These are phyloP conservation scores for Oxyteleia sp. DNA, from an alignment of 2,888 invertebrate species.

Conservation along the genomic window DNA sequence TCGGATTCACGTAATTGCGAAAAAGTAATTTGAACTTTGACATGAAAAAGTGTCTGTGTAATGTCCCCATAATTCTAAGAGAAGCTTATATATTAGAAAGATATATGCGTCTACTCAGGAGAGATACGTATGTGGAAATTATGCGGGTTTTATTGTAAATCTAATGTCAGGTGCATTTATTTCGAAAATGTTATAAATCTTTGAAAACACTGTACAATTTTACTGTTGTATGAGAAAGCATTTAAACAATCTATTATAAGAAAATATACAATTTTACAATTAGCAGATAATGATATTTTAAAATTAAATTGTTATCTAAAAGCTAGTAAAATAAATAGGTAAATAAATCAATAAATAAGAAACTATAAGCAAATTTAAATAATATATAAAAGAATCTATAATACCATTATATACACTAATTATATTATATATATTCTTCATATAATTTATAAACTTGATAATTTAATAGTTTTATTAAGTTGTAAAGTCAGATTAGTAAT, in stretches of 20 bases:
- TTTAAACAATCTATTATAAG: not conserved
- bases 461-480: too few species aligned
- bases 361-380: too few species aligned
- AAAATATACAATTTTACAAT: not conserved
- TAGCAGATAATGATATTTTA: not conserved
- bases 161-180: not conserved
- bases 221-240: not conserved
- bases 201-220: not conserved
- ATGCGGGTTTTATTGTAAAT: conserved; percentile 5
- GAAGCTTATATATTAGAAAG: conserved; percentile 2
- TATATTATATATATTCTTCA: too few species aligned
- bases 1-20: not conserved
- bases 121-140: conserved; percentile 5
- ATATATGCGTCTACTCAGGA: conserved; percentile 1
- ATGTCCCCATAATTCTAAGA: conserved; percentile 1
- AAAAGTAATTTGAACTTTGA: not conserved
- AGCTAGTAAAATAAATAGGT: not conserved
- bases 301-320: not conserved
- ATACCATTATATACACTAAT: too few species aligned
- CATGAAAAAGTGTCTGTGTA: not conserved
- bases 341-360: too few species aligned
- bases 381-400: too few species aligned
- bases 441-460: too few species aligned
- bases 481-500: too few species aligned
- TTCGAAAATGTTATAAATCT: not conserved